Percentiles rank a stretch among this genome's conserved stretches.
Evolutionary conservation across 2,113 vertebrate genomes (phyloP).

Genomic region (Gila orcuttii): DNA sequence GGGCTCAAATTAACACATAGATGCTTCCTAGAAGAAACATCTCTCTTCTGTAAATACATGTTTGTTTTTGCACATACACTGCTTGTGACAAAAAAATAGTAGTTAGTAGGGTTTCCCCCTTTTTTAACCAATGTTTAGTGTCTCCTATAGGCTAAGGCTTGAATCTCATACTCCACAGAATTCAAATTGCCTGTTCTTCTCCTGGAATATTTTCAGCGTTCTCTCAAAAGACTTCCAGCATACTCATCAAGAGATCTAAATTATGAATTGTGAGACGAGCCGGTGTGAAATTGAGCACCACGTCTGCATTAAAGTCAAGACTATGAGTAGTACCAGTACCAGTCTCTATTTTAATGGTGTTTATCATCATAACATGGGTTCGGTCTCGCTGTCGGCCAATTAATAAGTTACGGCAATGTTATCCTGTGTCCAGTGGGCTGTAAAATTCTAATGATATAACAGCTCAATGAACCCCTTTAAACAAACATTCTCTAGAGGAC

Average conservation of each 20-base stretch:
- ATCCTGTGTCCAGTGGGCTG: slow-evolving; percentile 38
- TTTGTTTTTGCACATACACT: neutral
- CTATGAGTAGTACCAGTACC: slow-evolving; percentile 1
- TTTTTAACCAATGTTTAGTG: neutral
- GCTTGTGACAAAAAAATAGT: neutral
- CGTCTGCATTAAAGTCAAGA: slow-evolving; percentile 14
- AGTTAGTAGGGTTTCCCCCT: too few species aligned
- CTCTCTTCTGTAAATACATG: neutral
- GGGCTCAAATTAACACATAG: neutral
- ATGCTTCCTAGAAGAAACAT: neutral
- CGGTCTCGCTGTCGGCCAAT: slow-evolving; percentile 37
- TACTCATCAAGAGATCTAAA: slow-evolving; percentile 32
- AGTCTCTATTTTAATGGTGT: slow-evolving; percentile 3
- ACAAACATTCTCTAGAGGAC: slow-evolving; percentile 37
- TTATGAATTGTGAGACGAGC: neutral
- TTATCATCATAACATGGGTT: slow-evolving; percentile 13
- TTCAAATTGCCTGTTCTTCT: slow-evolving; percentile 5
- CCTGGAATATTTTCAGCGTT: neutral
- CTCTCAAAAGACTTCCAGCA: neutral
- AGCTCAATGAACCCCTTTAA: slow-evolving; percentile 42
- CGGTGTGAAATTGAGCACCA: neutral
- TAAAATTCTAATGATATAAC: slow-evolving; percentile 55
- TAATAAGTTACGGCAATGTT: slow-evolving; percentile 46
- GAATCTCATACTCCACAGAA: neutral
- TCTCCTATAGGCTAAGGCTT: neutral